Percentiles rank a stretch among this genome's conserved stretches.
Conservation (phyloP, 2,888 invertebrate genomes). For the Ormyrus nitidulus region DNA sequence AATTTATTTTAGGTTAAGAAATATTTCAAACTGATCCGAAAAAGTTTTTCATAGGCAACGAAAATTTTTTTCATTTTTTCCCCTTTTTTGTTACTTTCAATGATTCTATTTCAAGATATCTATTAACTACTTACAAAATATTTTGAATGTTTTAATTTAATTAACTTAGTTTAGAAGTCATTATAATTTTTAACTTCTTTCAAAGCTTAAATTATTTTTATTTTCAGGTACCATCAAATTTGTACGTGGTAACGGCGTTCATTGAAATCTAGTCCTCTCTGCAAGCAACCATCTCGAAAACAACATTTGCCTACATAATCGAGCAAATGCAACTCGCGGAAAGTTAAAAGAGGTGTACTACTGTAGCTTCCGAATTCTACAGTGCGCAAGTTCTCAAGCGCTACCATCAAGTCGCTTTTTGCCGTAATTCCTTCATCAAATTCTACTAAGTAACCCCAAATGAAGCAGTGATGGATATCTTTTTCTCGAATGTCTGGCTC, state of each 20-base stretch:
- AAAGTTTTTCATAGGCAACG: too few relatives aligned
- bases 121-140: too few relatives aligned
- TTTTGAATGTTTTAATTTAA: too few relatives aligned
- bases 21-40: too few relatives aligned
- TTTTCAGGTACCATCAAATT: slow-evolving; percentile 10
- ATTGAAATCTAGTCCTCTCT: slow-evolving; percentile 23
- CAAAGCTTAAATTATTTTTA: neutral
- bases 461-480: slow-evolving; percentile 12
- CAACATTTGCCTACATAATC: slow-evolving; percentile 23
- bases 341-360: neutral
- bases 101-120: too few relatives aligned
- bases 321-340: neutral
- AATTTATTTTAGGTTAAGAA: too few relatives aligned
- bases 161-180: neutral
- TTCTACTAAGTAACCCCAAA: slow-evolving; percentile 3
- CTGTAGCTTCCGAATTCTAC: slow-evolving; percentile 2
- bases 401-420: slow-evolving; percentile 34
- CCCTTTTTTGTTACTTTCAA: too few relatives aligned
- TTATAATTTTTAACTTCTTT: neutral
- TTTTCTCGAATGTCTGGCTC: slow-evolving; percentile 25
- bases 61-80: too few relatives aligned
- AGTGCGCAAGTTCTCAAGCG: slow-evolving; percentile 14
- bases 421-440: slow-evolving; percentile 34
- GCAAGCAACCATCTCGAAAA: slow-evolving; percentile 1
- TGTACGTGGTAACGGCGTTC: neutral